A percentile compares a stretch with the other conserved stretches of the same genome.
Conservation (phyloP, 2,797 vertebrate species). For the Eulemur mongoz region DNA sequence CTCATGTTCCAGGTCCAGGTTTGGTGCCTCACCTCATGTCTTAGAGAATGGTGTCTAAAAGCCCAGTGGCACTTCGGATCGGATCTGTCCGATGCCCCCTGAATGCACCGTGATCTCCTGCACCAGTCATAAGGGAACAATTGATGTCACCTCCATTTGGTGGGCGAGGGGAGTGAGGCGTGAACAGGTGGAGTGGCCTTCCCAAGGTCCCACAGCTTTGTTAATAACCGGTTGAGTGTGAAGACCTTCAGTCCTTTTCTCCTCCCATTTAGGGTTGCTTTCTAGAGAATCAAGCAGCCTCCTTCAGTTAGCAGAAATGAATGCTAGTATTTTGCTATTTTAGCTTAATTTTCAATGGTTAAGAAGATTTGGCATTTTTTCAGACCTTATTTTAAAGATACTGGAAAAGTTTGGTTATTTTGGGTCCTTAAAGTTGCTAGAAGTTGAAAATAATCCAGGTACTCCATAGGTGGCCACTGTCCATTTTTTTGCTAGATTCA, state of each 20-base stretch:
- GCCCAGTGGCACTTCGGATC: background rate
- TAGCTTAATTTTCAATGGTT: background rate
- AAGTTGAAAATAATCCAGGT: background rate
- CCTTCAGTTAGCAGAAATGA: background rate
- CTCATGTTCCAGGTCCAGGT: background rate
- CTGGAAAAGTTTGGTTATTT: background rate
- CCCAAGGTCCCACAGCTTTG: background rate
- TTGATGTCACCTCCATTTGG: background rate
- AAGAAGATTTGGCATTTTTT: background rate
- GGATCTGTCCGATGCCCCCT: background rate
- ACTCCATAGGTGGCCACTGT: background rate
- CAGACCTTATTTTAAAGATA: background rate
- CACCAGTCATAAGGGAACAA: background rate
- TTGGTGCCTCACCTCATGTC: background rate
- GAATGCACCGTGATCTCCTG: background rate
- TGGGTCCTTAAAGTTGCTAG: background rate
- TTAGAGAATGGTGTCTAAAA: background rate
- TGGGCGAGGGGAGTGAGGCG: background rate
- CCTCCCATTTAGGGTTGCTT: background rate
- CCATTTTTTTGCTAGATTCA: background rate
- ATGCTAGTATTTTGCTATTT: background rate
- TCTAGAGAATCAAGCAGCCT: background rate
- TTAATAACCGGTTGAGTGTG: background rate
- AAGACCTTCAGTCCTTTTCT: background rate
- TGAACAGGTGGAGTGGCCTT: background rate